A percentile compares a stretch with the other conserved stretches of the same genome.
phyloP scores from a whole-genome alignment of 2,797 vertebrate genomes.

The Liparis tanakae region DNA sequence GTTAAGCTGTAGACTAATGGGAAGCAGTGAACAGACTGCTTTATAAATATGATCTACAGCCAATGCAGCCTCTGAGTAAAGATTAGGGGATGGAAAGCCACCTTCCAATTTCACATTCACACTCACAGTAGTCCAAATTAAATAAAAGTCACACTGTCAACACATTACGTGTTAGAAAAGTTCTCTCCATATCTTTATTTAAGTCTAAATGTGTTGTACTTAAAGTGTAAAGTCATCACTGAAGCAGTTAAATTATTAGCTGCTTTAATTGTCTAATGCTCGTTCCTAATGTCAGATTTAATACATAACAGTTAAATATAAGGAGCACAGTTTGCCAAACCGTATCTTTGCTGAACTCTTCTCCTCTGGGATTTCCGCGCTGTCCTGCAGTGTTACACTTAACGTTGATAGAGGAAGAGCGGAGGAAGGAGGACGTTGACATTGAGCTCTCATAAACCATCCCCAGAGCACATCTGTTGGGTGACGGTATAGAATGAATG shows the following conservation, averaged over 20 bases:
- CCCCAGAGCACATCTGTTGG: slow-evolving; percentile 41
- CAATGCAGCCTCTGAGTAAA: neutral
- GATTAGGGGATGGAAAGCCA: slow-evolving; percentile 1
- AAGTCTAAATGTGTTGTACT: neutral
- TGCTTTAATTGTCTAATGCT: slow-evolving; percentile 6
- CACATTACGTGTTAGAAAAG: neutral
- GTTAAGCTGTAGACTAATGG: slow-evolving; percentile 15
- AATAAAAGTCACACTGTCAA: neutral
- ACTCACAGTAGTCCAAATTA: neutral
- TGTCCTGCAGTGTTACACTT: slow-evolving; percentile 45
- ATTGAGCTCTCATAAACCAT: slow-evolving; percentile 53
- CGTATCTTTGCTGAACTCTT: slow-evolving; percentile 29
- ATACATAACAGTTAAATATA: slow-evolving; percentile 17
- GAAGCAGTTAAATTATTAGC: slow-evolving; percentile 1
- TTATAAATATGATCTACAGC: slow-evolving; percentile 6
- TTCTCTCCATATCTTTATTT: neutral
- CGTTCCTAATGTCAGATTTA: slow-evolving; percentile 41
- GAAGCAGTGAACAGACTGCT: slow-evolving; percentile 11
- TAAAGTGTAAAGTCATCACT: slow-evolving; percentile 4
- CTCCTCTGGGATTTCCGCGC: slow-evolving; percentile 29
- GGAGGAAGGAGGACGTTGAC: slow-evolving; percentile 43
- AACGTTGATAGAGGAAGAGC: slow-evolving; percentile 43
- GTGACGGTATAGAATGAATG: slow-evolving; percentile 28
- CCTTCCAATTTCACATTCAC: slow-evolving; percentile 1
- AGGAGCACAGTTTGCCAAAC: slow-evolving; percentile 23